Conservation (phyloP, 2,888 invertebrate genomes). For the Mactromeris polynyma region DNA sequence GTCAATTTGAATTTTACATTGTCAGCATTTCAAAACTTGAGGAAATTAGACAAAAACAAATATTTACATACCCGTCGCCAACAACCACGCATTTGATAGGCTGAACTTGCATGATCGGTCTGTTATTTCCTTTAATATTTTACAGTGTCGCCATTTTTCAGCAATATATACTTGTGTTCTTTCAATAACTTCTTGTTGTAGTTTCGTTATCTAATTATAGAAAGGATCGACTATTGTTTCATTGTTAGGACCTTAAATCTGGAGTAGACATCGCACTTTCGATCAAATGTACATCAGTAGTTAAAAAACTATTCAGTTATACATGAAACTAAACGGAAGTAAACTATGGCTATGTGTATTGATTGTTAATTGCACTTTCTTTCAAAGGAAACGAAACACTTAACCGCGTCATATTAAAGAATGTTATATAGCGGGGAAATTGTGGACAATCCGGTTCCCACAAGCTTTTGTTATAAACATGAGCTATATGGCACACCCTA, state of each 20-base stretch:
- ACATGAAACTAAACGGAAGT: background rate
- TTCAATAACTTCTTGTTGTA: background rate
- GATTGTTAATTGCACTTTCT: background rate
- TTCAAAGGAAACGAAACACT: background rate
- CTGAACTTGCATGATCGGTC: background rate
- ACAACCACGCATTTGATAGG: constrained; percentile 30
- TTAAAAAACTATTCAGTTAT: background rate
- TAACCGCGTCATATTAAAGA: background rate
- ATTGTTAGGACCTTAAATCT: background rate
- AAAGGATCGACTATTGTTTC: background rate
- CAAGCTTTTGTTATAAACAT: too few species aligned
- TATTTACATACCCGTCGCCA: constrained; percentile 18
- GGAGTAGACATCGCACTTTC: background rate
- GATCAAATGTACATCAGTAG: background rate
- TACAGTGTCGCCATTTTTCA: background rate
- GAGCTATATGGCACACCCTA: too few species aligned
- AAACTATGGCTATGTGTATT: background rate
- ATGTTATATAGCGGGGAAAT: too few species aligned
- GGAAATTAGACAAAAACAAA: too few species aligned
- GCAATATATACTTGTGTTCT: background rate
- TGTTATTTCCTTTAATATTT: background rate
- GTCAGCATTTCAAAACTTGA: too few species aligned
- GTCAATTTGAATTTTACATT: too few species aligned
- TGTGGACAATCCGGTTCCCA: too few species aligned
- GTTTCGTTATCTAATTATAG: background rate